A percentile compares a stretch with the other conserved stretches of the same genome.
These are phyloP conservation scores for Paramormyrops hopkinsi DNA, from an alignment of 2,797 vertebrate species.

Conservation along the genomic window DNA sequence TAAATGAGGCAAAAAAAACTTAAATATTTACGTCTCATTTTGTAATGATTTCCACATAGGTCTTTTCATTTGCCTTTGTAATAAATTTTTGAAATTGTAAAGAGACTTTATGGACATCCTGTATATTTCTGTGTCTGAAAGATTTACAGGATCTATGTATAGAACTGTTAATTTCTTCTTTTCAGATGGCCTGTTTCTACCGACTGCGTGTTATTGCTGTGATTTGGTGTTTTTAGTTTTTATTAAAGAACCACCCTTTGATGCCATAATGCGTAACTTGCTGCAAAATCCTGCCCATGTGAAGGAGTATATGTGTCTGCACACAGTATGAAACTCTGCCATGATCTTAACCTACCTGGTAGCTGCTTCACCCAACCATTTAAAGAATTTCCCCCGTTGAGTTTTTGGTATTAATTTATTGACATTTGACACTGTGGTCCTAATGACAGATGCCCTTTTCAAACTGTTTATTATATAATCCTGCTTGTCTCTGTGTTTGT, in stretches of 20 bases:
- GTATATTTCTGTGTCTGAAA: not conserved
- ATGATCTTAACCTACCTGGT: not conserved
- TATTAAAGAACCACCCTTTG: not conserved
- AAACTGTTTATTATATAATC: not conserved
- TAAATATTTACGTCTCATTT: too few species aligned
- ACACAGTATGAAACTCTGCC: not conserved
- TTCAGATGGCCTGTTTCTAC: not conserved
- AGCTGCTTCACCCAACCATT: not conserved
- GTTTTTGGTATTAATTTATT: not conserved
- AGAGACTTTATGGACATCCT: too few species aligned
- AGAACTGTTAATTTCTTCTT: not conserved
- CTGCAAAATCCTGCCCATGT: not conserved
- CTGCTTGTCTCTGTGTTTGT: not conserved
- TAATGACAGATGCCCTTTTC: not conserved
- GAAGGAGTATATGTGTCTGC: not conserved
- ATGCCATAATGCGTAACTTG: not conserved
- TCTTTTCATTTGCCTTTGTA: too few species aligned
- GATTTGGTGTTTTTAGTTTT: not conserved
- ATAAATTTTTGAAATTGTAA: too few species aligned
- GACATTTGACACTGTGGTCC: not conserved
- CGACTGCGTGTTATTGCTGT: not conserved
- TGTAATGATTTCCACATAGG: too few species aligned
- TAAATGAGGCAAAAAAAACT: too few species aligned
- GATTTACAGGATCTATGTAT: not conserved
- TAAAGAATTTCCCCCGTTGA: not conserved